Percentiles rank a stretch among this genome's conserved stretches.
phyloP scores from a whole-genome alignment of 2,888 invertebrate species.

The Trichopria drosophilae region DNA sequence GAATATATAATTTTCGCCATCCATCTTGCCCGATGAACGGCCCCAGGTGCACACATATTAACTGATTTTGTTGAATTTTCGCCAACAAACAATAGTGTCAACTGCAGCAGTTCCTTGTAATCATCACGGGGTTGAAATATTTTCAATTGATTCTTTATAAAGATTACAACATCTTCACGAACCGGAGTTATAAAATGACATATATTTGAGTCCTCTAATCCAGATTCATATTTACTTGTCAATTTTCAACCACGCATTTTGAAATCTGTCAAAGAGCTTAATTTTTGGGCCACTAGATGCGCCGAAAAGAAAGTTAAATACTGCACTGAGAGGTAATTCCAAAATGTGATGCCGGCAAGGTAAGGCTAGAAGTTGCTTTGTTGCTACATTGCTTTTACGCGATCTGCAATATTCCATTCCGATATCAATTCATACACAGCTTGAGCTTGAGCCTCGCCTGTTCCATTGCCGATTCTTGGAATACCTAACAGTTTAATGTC shows the following conservation, averaged over 20 bases:
- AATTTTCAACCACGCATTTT: background rate
- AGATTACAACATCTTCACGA: background rate
- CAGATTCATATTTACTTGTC: conserved; percentile 3
- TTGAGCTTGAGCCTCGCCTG: no score
- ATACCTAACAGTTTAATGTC: no score
- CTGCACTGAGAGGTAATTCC: conserved; percentile 1
- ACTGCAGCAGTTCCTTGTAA: background rate
- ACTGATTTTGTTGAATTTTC: background rate
- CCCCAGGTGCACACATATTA: background rate
- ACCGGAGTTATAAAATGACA: background rate
- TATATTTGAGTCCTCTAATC: background rate
- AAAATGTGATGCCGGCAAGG: no score
- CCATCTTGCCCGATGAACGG: conserved; percentile 4
- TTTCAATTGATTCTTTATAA: background rate
- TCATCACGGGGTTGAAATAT: conserved; percentile 2
- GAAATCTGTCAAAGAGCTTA: no score
- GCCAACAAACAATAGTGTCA: conserved; percentile 1
- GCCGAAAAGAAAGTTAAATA: conserved; percentile 1
- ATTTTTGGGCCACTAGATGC: no score
- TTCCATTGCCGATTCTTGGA: no score
- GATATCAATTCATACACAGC: no score
- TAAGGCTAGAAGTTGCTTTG: no score
- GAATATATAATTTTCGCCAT: conserved; percentile 2
- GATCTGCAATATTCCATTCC: no score
- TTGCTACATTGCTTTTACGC: no score